Conservation (phyloP, 2,888 invertebrate species). For the Koerneria pararmatus region DNA sequence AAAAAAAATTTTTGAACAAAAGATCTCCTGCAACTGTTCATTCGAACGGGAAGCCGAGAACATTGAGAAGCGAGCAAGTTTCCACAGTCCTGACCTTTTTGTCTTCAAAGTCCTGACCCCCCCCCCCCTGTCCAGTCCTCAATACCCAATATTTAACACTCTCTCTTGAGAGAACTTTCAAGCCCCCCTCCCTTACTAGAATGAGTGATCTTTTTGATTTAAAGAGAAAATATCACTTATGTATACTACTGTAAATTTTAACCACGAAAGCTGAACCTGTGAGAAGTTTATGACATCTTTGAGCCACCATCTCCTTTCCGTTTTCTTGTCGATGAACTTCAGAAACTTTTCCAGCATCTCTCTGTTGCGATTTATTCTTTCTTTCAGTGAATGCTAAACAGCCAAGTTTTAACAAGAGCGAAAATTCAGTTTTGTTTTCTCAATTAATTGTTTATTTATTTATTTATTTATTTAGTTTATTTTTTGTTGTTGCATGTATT, state of each 20-base stretch:
- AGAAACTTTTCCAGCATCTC: constrained; percentile 38
- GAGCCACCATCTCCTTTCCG: constrained; percentile 45
- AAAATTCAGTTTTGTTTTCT: background rate
- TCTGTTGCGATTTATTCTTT: constrained; percentile 35
- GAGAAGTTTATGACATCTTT: constrained; percentile 42
- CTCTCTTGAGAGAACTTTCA: too few relatives aligned
- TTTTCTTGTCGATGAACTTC: constrained; percentile 44
- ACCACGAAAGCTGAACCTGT: constrained; percentile 31
- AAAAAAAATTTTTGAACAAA: background rate
- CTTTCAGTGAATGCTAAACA: constrained; percentile 32
- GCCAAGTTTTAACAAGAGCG: background rate
- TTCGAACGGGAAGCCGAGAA: too few relatives aligned
- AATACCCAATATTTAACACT: background rate
- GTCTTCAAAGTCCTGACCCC: too few relatives aligned
- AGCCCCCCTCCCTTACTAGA: too few relatives aligned
- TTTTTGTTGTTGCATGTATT: background rate
- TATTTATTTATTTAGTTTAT: background rate
- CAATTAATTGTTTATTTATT: background rate
- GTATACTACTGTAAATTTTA: too few relatives aligned
- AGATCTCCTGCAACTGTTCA: background rate
- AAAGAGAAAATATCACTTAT: too few relatives aligned
- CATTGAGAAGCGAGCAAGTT: too few relatives aligned
- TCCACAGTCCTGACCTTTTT: too few relatives aligned
- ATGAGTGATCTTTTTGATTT: too few relatives aligned
- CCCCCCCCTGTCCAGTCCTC: background rate